Evolutionary conservation across 2,113 vertebrate species (phyloP), one percentile per base, ranked within the genome.

Genomic region (Equus quagga): DNA sequence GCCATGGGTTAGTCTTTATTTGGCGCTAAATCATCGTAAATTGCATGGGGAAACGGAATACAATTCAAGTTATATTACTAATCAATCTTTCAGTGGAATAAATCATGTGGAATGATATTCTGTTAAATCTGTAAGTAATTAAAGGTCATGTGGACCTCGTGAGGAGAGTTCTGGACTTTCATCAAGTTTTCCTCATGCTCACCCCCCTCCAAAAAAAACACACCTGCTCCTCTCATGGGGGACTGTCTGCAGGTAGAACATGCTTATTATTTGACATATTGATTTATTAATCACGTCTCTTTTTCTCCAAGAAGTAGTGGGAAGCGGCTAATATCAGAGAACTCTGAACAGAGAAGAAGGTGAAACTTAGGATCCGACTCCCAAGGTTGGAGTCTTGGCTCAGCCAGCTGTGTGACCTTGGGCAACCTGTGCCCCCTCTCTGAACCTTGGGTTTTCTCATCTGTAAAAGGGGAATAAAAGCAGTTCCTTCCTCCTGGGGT

Each of bases 91-190:
- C 70, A 33, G 89, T 91, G 70, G 97, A 94, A 91, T 83, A 94
- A 97, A 97, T 96, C 85, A 95, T 26, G 9, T 73, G 79, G 96
- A 89, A 2, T 41, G 91, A 97, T 81, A 36, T 41, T 94, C 93
- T 75, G 46, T 94, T 58, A 73, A 95, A 96, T 31, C 96, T 97
- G 97, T 86, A 95, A 94, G 85, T 13, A 41, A 98, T 84, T 90
- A 95, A 94, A 95, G 91, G 73, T 96, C 91, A 76, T 18, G 58
- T n/a, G 78, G 83, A 95, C 87, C 54, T 91, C 28, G 79, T 94
- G 79, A 89, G 95, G 95, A 1, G 26, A 13, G 58, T 81, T 93
- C 97, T 82, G 92, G 92, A 93, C 97, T 98, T 93, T 79, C 96
- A 94, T 87, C 97, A 21, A 26, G 46, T 93, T 80, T 96, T 54